Percentiles rank a stretch among this genome's conserved stretches.
Conservation (phyloP, 2,113 vertebrate genomes). For the Spizaetus ornatus region DNA sequence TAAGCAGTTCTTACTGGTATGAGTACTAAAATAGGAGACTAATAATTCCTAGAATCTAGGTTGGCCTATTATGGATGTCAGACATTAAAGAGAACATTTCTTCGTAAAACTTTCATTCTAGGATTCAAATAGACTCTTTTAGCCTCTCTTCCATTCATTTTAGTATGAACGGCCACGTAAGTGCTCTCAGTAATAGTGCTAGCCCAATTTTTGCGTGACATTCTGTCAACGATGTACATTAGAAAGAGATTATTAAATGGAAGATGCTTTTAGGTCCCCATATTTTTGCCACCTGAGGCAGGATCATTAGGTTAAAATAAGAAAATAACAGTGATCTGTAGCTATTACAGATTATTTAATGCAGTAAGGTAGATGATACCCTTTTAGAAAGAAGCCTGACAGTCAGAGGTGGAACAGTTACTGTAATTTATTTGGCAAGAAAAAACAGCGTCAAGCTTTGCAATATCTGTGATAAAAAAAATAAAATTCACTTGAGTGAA, state of each 20-base stretch:
- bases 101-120: slow-evolving; percentile 16
- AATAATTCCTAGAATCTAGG: slow-evolving; percentile 39
- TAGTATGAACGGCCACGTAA: slow-evolving; percentile 1
- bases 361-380: slow-evolving; percentile 58
- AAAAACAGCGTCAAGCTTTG: background rate
- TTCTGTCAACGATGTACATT: slow-evolving; percentile 36
- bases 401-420: slow-evolving; percentile 34
- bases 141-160: slow-evolving; percentile 20
- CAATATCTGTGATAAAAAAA: slow-evolving; percentile 41
- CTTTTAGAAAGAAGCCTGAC: slow-evolving; percentile 57
- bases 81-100: background rate
- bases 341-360: slow-evolving; percentile 60
- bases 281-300: slow-evolving; percentile 42
- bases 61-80: slow-evolving; percentile 13
- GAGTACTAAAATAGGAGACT: slow-evolving; percentile 48
- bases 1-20: slow-evolving; percentile 26
- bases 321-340: slow-evolving; percentile 60
- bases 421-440: slow-evolving; percentile 41
- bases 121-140: slow-evolving; percentile 4
- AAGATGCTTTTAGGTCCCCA: slow-evolving; percentile 43
- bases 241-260: slow-evolving; percentile 51
- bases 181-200: slow-evolving; percentile 38
- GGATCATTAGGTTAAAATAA: slow-evolving; percentile 62
- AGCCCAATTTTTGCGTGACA: slow-evolving; percentile 37
- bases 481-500: slow-evolving; percentile 30